Percentiles rank a stretch among this genome's conserved stretches.
phyloP scores from a whole-genome alignment of 2,113 vertebrate genomes.

The Atlantisia rogersi region DNA sequence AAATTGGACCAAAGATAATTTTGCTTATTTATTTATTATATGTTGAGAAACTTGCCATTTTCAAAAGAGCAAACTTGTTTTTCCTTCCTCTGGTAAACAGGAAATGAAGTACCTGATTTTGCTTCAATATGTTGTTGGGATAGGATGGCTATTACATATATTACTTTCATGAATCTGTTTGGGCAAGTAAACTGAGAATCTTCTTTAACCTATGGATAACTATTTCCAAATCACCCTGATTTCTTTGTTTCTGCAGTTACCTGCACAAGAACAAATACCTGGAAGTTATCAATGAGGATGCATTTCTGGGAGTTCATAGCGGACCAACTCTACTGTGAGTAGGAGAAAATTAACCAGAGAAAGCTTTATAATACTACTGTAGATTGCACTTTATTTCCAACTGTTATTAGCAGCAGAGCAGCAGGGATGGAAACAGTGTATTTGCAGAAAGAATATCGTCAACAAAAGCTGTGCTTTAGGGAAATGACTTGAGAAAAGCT shows the following conservation, averaged over 20 bases:
- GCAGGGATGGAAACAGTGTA: not conserved
- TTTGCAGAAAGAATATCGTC: not conserved
- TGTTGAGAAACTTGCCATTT: not conserved
- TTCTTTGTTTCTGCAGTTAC: conserved; percentile 79
- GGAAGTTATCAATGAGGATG: conserved; percentile 84
- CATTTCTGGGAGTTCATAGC: conserved; percentile 86
- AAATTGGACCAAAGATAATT: not conserved
- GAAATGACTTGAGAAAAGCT: not conserved
- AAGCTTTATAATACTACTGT: not conserved
- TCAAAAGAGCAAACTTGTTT: not conserved
- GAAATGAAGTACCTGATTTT: not conserved
- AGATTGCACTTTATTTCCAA: not conserved
- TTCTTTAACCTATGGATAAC: not conserved
- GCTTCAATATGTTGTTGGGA: not conserved
- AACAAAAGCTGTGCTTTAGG: not conserved
- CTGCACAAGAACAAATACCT: conserved; percentile 92
- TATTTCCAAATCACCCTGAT: not conserved
- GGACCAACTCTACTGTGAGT: conserved; percentile 94
- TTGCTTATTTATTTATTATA: not conserved
- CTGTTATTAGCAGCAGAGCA: not conserved
- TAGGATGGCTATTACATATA: not conserved
- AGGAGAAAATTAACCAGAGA: not conserved
- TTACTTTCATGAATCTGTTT: not conserved
- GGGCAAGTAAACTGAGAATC: not conserved
- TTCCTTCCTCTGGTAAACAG: not conserved